These are phyloP conservation scores for Drosophila watanabei DNA, from an alignment of 1,140 invertebrate species.

Conservation along the genomic window DNA sequence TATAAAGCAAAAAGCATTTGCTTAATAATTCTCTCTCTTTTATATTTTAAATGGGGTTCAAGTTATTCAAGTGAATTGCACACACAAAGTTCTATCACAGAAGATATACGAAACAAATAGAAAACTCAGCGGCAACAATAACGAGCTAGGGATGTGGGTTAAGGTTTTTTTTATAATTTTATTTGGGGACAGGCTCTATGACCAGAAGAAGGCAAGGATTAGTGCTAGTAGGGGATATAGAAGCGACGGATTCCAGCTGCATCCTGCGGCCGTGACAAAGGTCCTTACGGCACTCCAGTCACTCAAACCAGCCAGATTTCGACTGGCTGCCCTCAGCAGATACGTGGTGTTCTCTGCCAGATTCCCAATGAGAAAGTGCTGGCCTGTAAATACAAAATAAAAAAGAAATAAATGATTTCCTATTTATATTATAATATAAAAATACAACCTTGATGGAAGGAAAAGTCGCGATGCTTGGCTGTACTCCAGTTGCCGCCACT, in stretches of 20 bases:
- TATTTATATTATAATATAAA: background rate
- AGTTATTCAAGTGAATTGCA: constrained; percentile 63
- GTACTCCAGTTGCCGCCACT: constrained; percentile 81
- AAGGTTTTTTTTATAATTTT: background rate
- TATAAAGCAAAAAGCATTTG: constrained; percentile 45
- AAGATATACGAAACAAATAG: constrained; percentile 67
- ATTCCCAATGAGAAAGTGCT: constrained; percentile 76
- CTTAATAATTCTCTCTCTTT: constrained; percentile 2
- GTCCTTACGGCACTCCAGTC: constrained; percentile 77
- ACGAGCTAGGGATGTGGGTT: constrained; percentile 28
- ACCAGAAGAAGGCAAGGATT: constrained; percentile 41
- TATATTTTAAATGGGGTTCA: constrained; percentile 10
- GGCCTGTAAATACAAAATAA: constrained; percentile 49
- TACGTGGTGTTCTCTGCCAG: constrained; percentile 84
- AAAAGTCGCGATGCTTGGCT: constrained; percentile 76
- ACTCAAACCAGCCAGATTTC: constrained; percentile 85
- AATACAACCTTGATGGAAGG: constrained; percentile 67
- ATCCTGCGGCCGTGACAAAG: constrained; percentile 66
- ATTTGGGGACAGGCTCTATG: constrained; percentile 34
- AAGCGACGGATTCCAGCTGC: constrained; percentile 30
- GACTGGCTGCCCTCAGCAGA: constrained; percentile 82
- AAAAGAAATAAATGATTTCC: background rate
- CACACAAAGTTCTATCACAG: constrained; percentile 77
- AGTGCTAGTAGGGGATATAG: constrained; percentile 28
- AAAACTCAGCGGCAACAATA: constrained; percentile 61